A percentile compares a stretch with the other conserved stretches of the same genome.
These are phyloP conservation scores for Gymnosoma rotundatum DNA, from an alignment of 2,888 invertebrate species.

Conservation along the genomic window DNA sequence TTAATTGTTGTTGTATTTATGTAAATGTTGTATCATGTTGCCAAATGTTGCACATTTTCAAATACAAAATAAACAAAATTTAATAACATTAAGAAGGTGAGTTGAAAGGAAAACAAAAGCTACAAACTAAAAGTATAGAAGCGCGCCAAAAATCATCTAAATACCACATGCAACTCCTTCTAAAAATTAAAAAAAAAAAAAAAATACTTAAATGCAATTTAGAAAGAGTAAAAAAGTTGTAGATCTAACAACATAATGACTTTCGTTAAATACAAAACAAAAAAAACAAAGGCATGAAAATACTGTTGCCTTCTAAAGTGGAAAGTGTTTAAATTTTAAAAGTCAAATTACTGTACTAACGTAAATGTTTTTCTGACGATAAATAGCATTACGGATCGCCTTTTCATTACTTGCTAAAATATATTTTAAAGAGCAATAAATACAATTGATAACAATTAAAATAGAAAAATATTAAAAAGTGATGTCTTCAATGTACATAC, in stretches of 20 bases:
- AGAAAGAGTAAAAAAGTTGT: too few species aligned
- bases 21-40: constrained; percentile 38
- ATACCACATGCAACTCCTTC: constrained; percentile 50
- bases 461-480: background rate
- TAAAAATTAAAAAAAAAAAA: background rate
- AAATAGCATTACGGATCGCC: too few species aligned
- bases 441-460: constrained; percentile 50
- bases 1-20: constrained; percentile 44
- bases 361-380: too few species aligned
- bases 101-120: constrained; percentile 22
- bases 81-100: constrained; percentile 52
- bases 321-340: too few species aligned
- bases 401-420: background rate
- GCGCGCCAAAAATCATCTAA: constrained; percentile 64
- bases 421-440: constrained; percentile 37
- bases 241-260: too few species aligned
- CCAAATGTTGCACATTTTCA: constrained; percentile 67
- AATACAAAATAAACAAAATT: constrained; percentile 56
- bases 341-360: too few species aligned
- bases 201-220: background rate
- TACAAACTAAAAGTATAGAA: constrained; percentile 49
- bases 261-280: too few species aligned
- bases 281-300: too few species aligned
- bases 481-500: too few species aligned
- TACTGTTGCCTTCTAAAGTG: too few species aligned